These are phyloP conservation scores for Siniperca knerii DNA, from an alignment of 2,113 vertebrate genomes.

Conservation along the genomic window DNA sequence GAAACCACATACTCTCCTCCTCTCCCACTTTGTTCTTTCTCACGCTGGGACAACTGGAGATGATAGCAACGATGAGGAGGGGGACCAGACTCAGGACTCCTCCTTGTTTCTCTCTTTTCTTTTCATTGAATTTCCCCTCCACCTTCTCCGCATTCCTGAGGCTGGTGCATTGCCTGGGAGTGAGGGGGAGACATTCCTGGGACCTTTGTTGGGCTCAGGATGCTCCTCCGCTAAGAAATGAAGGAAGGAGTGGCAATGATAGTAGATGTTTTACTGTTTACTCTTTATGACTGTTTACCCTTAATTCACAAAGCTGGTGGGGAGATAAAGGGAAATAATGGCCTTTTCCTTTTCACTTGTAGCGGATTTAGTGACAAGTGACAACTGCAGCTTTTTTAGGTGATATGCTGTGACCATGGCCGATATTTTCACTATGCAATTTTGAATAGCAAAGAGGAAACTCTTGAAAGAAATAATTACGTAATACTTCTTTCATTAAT, in stretches of 20 bases:
- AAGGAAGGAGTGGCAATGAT: constrained; percentile 52
- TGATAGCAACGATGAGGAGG: constrained; percentile 34
- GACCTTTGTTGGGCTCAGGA: constrained; percentile 62
- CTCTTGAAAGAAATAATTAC: not conserved
- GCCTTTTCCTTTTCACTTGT: not conserved
- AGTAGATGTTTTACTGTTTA: constrained; percentile 15
- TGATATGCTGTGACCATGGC: not conserved
- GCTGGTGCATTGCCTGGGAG: constrained; percentile 50
- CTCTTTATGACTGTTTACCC: constrained; percentile 23
- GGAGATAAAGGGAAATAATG: not conserved
- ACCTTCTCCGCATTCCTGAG: constrained; percentile 74
- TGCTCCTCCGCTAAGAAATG: constrained; percentile 33
- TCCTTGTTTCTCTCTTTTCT: constrained; percentile 51
- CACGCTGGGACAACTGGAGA: constrained; percentile 54
- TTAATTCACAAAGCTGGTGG: constrained; percentile 26
- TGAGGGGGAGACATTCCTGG: constrained; percentile 66
- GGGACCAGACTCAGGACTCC: constrained; percentile 32
- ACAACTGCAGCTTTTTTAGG: not conserved
- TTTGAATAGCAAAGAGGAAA: not conserved
- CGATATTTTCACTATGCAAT: no score
- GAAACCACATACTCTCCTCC: constrained; percentile 13
- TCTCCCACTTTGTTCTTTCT: constrained; percentile 57
- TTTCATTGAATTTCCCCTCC: constrained; percentile 44
- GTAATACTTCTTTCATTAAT: not conserved
- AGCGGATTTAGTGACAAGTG: not conserved